Percentiles rank a stretch among this genome's conserved stretches.
Evolutionary conservation across 2,113 vertebrate genomes (phyloP).

Genomic region (Candoia aspera): DNA sequence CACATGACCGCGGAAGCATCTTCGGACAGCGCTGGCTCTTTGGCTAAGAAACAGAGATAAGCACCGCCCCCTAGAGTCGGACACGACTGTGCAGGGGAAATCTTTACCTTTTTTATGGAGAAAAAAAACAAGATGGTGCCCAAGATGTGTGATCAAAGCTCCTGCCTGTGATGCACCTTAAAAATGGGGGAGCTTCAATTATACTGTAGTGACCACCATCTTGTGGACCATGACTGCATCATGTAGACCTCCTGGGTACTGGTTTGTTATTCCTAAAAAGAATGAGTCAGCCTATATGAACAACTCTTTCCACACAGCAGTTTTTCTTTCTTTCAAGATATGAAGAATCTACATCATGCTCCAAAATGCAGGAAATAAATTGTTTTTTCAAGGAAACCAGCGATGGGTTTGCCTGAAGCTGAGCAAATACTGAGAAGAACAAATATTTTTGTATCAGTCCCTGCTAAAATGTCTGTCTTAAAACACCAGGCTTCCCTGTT

Average conservation of each 20-base stretch:
- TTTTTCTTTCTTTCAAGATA: fast-evolving
- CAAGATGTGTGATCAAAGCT: not conserved
- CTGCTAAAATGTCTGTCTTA: too few relatives aligned
- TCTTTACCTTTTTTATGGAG: too few relatives aligned
- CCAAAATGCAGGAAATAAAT: not conserved
- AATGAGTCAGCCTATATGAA: not conserved
- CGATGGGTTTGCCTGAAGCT: not conserved
- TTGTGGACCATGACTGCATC: not conserved
- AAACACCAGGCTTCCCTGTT: not conserved
- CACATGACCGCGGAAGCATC: too few relatives aligned
- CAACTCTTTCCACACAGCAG: not conserved
- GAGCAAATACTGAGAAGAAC: not conserved
- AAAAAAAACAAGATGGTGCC: not conserved
- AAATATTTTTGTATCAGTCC: not conserved
- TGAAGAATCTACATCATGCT: not conserved
- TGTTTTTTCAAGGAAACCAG: not conserved
- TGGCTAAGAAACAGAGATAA: too few relatives aligned
- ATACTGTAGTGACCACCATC: not conserved
- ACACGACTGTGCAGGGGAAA: too few relatives aligned
- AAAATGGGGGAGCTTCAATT: not conserved
- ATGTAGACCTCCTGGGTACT: too few relatives aligned
- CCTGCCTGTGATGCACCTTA: not conserved
- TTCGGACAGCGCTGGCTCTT: too few relatives aligned
- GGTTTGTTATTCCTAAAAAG: not conserved
- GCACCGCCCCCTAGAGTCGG: too few relatives aligned